Percentiles rank a stretch among this genome's conserved stretches.
phyloP scores from a whole-genome alignment of 2,888 invertebrate species.

The Chaetogeoica ovagalla region DNA sequence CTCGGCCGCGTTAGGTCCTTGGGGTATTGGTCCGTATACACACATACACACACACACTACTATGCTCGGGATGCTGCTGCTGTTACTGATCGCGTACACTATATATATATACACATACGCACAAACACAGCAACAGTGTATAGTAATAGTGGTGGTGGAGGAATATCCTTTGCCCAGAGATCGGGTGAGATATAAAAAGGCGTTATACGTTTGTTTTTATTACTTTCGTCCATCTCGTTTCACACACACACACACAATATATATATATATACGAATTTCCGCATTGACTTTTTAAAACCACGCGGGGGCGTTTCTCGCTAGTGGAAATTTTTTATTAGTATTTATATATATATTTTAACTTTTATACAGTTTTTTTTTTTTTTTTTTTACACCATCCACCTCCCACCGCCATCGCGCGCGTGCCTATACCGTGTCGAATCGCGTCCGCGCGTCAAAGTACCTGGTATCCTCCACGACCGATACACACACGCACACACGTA shows the following conservation, averaged over 20 bases:
- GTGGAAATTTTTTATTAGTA: neutral
- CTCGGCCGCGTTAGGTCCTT: constrained; percentile 21
- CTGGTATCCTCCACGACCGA: neutral
- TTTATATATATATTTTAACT: constrained; percentile 6
- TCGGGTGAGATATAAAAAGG: constrained; percentile 36
- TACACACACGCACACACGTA: neutral
- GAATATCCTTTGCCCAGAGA: constrained; percentile 26
- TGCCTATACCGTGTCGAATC: neutral
- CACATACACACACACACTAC: neutral
- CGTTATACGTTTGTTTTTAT: constrained; percentile 36
- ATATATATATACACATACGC: neutral
- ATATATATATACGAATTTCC: neutral
- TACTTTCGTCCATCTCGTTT: neutral
- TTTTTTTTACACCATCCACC: neutral
- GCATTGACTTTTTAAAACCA: constrained; percentile 19
- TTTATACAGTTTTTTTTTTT: neutral
- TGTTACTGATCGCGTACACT: neutral
- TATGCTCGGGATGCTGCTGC: neutral
- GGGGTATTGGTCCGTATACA: constrained; percentile 7
- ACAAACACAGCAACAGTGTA: neutral
- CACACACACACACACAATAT: neutral
- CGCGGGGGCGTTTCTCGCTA: neutral
- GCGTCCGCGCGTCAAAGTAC: too few species aligned
- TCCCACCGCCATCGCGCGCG: too few species aligned
- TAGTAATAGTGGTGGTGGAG: neutral